A percentile compares a stretch with the other conserved stretches of the same genome.
Evolutionary conservation across 2,797 vertebrate species (phyloP).

Genomic region (Buceros bicornis): DNA sequence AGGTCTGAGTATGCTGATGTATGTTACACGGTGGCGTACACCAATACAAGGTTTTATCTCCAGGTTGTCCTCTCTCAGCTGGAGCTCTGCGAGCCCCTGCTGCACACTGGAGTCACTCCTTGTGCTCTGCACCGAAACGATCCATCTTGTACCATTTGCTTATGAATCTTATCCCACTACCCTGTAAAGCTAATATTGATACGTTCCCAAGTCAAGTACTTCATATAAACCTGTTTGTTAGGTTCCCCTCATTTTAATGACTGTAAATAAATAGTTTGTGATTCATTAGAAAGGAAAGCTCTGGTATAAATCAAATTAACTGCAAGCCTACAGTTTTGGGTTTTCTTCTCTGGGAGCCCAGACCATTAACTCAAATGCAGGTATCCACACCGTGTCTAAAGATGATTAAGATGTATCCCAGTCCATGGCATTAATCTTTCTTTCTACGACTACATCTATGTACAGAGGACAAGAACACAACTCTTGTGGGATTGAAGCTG

Average conservation of each 20-base stretch:
- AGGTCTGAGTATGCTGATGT: background rate
- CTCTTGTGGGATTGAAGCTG: background rate
- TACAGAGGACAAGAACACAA: background rate
- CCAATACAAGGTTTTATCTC: background rate
- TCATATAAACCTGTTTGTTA: background rate
- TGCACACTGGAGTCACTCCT: background rate
- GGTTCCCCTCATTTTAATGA: background rate
- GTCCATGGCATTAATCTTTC: background rate
- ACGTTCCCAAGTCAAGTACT: background rate
- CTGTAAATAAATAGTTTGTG: background rate
- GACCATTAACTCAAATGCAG: background rate
- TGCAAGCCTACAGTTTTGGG: background rate
- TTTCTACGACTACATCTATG: background rate
- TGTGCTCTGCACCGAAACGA: background rate
- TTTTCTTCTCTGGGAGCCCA: background rate
- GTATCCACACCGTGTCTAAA: background rate
- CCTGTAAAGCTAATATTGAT: background rate
- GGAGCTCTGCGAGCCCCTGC: background rate
- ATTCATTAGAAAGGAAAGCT: background rate
- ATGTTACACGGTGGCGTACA: background rate
- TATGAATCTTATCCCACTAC: background rate
- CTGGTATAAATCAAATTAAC: background rate
- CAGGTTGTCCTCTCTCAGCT: background rate
- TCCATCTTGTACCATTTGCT: background rate
- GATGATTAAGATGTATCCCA: background rate